Base-by-base conservation (phyloP, 1,140 invertebrate species). In the Ceratina japonica region DNA sequence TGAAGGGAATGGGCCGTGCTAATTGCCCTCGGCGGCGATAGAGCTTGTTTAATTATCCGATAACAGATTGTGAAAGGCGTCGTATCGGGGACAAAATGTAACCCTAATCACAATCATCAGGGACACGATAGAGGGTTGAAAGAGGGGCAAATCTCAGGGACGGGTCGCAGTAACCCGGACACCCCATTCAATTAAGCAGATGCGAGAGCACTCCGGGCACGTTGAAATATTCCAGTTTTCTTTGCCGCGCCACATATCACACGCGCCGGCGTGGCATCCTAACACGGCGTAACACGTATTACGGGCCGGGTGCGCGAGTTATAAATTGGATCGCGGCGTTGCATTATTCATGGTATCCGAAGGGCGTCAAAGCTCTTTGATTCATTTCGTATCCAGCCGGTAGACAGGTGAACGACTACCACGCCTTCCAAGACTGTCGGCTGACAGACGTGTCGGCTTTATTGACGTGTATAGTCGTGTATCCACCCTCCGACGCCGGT, bases 271-370 rank as follows among this genome's bases (percentile, higher is more conserved):
- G 37, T 44, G 37, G 37, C 37, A 44, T 44, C 37, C 5, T 44
- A 44, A 44, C 37, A 71, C 77, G 75, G 76, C 58, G 74, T 84
- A 87, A 89, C 88, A 88, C 89, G 89, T 87, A 87, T 90, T 89
- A 89, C 87, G 78, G 52, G 51, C 80, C 85, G 85, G 85, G 20
- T 52, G 54, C 86, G 85, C 88, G 88, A 89, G 89, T 89, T 89
- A 90, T 88, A 90, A 88, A 88, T 90, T 88, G 88, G 88, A 90
- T 88, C 84, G 84, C 86, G 75, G 74, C 82, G 80, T 83, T 90
- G 87, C 89, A 90, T 90, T 90, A 90, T 90, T 90, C 89, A 90
- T 90, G 89, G 83, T 87, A 84, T 44, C 80, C 85, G 86, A 88
- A 89, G 88, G 86, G 88, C 86, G 87, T 90, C 87, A 88, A 87